Percentiles rank a stretch among this genome's conserved stretches.
These are phyloP conservation scores for Mesochorus sp. DNA, from an alignment of 2,888 invertebrate species.

Conservation along the genomic window DNA sequence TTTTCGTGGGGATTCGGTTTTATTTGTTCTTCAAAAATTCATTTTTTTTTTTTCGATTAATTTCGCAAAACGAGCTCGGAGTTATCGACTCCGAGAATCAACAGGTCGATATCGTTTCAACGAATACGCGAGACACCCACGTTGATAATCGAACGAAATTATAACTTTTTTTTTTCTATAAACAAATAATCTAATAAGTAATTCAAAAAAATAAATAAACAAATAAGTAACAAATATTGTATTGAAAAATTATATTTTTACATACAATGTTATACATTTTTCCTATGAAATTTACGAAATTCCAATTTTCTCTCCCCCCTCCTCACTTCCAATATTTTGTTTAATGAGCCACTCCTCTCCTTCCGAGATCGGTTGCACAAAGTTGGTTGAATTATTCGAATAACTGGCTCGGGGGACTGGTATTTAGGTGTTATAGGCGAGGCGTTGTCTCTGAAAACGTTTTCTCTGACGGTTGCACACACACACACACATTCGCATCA, in stretches of 20 bases:
- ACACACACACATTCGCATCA: neutral
- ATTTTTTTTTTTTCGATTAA: too few species aligned
- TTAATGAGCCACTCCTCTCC: neutral
- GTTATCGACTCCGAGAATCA: constrained; percentile 64
- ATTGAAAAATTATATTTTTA: too few species aligned
- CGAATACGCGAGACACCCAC: neutral
- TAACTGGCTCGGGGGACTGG: constrained; percentile 30
- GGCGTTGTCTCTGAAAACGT: constrained; percentile 47
- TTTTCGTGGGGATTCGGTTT: too few species aligned
- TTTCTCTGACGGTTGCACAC: constrained; percentile 29
- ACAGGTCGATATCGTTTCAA: constrained; percentile 70
- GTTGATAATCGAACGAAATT: neutral
- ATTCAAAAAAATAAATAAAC: too few species aligned
- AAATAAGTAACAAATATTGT: too few species aligned
- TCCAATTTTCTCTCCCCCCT: too few species aligned
- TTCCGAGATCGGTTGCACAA: neutral
- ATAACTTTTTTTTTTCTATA: neutral
- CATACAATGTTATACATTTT: neutral
- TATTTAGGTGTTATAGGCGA: constrained; percentile 19
- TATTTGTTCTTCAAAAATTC: too few species aligned
- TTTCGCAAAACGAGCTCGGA: neutral
- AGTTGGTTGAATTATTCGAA: constrained; percentile 15
- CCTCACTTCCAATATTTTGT: neutral
- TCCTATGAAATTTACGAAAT: neutral
- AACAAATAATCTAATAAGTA: too few species aligned